A percentile compares a stretch with the other conserved stretches of the same genome.
Conservation (phyloP, 2,113 vertebrate genomes). For the Corythaeola cristata region DNA sequence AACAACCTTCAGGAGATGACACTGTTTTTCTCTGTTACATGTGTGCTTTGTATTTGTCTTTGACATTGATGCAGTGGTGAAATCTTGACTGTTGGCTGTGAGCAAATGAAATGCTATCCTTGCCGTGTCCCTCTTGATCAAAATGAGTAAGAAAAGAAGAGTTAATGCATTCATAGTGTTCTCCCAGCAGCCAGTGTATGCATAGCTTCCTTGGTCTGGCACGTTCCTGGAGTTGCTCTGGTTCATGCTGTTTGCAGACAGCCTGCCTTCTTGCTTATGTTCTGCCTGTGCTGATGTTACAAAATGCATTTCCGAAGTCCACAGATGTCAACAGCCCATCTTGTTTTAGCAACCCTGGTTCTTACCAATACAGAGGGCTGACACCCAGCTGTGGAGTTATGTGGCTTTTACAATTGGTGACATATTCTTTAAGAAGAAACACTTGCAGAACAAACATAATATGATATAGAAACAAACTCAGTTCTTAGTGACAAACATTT, state of each 20-base stretch:
- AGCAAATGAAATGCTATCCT: not conserved
- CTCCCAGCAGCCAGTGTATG: not conserved
- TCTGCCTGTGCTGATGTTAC: not conserved
- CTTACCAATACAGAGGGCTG: not conserved
- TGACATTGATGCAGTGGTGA: not conserved
- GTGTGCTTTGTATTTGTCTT: not conserved
- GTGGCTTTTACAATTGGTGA: not conserved
- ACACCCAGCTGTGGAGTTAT: not conserved
- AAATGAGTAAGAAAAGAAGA: not conserved
- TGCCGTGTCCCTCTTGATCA: not conserved
- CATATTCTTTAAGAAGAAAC: not conserved
- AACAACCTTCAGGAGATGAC: not conserved
- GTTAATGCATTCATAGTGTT: fast-evolving
- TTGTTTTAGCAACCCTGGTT: not conserved
- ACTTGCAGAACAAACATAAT: not conserved
- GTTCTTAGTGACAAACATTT: not conserved
- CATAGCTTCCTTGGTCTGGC: not conserved
- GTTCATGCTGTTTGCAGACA: not conserved
- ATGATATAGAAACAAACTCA: not conserved
- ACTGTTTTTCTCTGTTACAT: fast-evolving
- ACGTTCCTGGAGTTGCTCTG: not conserved
- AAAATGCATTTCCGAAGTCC: not conserved
- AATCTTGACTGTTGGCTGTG: not conserved
- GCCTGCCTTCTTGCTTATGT: not conserved
- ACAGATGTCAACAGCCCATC: not conserved